phyloP scores from a whole-genome alignment of 2,888 invertebrate genomes.

The Hybos culiciformis region DNA sequence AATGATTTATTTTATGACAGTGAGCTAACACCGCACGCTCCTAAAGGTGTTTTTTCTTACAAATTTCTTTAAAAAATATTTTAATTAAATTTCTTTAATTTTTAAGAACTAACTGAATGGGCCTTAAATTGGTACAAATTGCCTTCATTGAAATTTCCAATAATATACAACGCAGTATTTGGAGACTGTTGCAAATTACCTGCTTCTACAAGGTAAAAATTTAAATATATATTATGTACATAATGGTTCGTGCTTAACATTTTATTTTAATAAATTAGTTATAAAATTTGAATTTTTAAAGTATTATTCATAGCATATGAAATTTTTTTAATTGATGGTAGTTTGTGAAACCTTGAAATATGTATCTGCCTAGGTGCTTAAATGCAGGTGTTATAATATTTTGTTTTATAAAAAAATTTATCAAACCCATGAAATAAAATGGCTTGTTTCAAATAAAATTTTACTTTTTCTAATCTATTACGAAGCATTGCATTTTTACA shows the following conservation, averaged over 20 bases:
- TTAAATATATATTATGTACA: no score
- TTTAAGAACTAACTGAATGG: background rate
- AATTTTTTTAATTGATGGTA: constrained; percentile 47
- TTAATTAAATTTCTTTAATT: background rate
- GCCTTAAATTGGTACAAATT: constrained; percentile 30
- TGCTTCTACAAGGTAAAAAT: background rate
- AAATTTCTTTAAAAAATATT: no score
- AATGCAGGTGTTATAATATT: no score
- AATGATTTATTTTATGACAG: constrained; percentile 59
- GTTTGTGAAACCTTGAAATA: constrained; percentile 43
- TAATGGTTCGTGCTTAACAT: no score
- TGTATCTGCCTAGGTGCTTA: no score
- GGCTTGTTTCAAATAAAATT: no score
- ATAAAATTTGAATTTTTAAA: background rate
- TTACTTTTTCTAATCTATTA: no score
- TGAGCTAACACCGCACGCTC: constrained; percentile 38
- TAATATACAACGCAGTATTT: constrained; percentile 45
- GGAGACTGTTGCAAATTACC: constrained; percentile 26
- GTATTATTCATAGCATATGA: constrained; percentile 19
- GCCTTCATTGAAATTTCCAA: constrained; percentile 37
- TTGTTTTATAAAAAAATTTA: no score
- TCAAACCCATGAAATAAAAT: no score
- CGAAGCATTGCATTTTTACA: no score
- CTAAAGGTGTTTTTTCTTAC: background rate
- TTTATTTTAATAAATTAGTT: no score